Evolutionary conservation across 1,140 invertebrate genomes (phyloP).

Genomic region (Drosophila varians): DNA sequence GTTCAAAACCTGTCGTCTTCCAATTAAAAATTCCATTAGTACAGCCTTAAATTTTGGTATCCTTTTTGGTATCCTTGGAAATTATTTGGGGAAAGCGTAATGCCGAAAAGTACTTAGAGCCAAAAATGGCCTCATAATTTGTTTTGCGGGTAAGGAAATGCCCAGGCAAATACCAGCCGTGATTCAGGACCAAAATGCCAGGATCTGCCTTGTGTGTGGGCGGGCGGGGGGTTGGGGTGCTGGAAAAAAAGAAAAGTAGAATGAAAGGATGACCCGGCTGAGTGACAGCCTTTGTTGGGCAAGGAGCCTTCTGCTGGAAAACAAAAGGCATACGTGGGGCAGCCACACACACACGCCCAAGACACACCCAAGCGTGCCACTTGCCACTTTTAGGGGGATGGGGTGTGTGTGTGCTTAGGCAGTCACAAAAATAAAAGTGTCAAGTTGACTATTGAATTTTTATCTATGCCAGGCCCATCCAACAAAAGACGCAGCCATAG

Average conservation of each 20-base stretch:
- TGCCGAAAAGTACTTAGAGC: neutral
- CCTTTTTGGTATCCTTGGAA: neutral
- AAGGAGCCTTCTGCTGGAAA: neutral
- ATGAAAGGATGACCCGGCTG: conserved; percentile 40
- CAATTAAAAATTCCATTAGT: too few species aligned
- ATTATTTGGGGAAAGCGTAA: neutral
- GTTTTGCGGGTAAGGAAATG: neutral
- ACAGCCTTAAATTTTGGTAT: neutral
- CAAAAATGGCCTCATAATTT: neutral
- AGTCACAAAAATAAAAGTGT: conserved; percentile 71
- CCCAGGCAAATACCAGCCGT: neutral
- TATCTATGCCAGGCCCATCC: conserved; percentile 54
- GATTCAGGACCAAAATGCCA: neutral
- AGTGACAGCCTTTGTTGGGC: conserved; percentile 27
- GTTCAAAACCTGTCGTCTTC: too few species aligned
- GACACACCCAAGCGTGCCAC: neutral
- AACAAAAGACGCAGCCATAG: conserved; percentile 17
- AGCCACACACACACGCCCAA: too few species aligned
- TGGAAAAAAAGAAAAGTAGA: neutral
- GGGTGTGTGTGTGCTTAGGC: conserved; percentile 50
- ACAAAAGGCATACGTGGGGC: neutral
- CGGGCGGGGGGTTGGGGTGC: too few species aligned
- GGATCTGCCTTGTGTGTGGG: too few species aligned
- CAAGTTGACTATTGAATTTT: conserved; percentile 82
- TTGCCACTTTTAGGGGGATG: conserved; percentile 3